Evolutionary conservation across 2,888 invertebrate genomes (phyloP), one percentile per base, ranked within the genome.

Genomic region (Acanthosoma haemorrhoidale): DNA sequence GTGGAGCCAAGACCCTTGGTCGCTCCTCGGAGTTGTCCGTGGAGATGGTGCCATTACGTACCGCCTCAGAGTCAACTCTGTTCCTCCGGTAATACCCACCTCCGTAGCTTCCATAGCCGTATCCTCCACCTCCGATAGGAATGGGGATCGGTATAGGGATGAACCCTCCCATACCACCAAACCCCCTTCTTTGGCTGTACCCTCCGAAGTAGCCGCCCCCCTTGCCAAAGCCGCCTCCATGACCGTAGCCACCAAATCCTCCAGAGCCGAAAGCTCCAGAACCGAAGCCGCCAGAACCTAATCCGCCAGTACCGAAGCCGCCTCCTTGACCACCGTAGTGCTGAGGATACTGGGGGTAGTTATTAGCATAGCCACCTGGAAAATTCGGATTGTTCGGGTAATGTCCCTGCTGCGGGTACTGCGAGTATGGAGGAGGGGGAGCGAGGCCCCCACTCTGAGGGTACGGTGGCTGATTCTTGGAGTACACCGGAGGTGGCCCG

Each of bases 401-500:
- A 18, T 51, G 51, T 6, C 51, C 51, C n/a, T 51, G 51, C 6
- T 51, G 51, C 0, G 51, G 51, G 25, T 51, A 51, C 51, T 51
- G 51, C 4, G 64, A 39, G 4, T 64, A 64, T 11, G 64, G 64
- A 8, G 64, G 64, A 15, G 64, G 64, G 1, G 64, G 39, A 15
- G 64, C 64, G 15, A 41, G 38, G 0, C 64, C 64, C 11, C 64
- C 64, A n/a, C 29, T 41, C 31, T 38, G 39, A 1, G 64, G 64
- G 25, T 64, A 64, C 41, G 18, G 39, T 8, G 64, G 31, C 4
- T 39, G 39, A 41, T 64, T 64, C 64, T 41, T 64, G 39, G 64
- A 64, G 41, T 64, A 64, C 6, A 41, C n/a, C 4, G 64, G 64
- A 9, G 64, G 64, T n/a, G 64, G 64, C 3, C 64, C 63, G 2